Conservation (phyloP, 2,113 vertebrate genomes). For the Labrus mixtus region DNA sequence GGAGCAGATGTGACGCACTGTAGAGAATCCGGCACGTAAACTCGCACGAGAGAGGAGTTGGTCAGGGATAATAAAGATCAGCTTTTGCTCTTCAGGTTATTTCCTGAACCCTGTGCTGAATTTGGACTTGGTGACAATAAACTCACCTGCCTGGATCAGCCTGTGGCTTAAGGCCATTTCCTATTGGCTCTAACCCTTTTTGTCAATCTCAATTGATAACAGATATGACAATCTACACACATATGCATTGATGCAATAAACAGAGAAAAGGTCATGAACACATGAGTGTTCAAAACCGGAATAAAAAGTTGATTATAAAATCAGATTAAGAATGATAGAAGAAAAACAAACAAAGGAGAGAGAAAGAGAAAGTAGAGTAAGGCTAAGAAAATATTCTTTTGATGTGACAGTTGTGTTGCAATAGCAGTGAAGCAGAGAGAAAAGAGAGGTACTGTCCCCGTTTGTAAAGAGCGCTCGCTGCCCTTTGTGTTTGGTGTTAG, state of each 20-base stretch:
- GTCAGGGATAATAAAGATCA: conserved; percentile 61
- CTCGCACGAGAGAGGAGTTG: conserved; percentile 31
- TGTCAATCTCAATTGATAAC: conserved; percentile 8
- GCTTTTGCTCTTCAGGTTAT: conserved; percentile 64
- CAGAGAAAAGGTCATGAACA: conserved; percentile 8
- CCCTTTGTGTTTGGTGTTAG: conserved; percentile 72
- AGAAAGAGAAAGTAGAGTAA: neutral
- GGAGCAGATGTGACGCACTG: conserved; percentile 50
- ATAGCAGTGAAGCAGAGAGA: conserved; percentile 55
- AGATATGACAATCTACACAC: conserved; percentile 20
- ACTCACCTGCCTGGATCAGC: conserved; percentile 31
- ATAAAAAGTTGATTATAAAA: neutral
- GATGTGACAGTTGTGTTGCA: conserved; percentile 45
- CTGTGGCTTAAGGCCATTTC: conserved; percentile 69
- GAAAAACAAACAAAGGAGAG: conserved; percentile 15
- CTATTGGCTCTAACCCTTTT: conserved; percentile 73
- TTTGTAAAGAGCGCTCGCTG: conserved; percentile 58
- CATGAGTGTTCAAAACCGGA: conserved; percentile 1
- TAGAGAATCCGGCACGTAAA: conserved; percentile 39
- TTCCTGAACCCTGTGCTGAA: conserved; percentile 67
- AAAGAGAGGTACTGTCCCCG: conserved; percentile 73
- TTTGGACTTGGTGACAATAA: conserved; percentile 56
- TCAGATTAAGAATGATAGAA: neutral
- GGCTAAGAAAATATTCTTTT: conserved; percentile 53
- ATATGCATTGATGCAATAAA: conserved; percentile 8